phyloP scores from a whole-genome alignment of 2,797 vertebrate genomes.

The Alfaro cultratus region DNA sequence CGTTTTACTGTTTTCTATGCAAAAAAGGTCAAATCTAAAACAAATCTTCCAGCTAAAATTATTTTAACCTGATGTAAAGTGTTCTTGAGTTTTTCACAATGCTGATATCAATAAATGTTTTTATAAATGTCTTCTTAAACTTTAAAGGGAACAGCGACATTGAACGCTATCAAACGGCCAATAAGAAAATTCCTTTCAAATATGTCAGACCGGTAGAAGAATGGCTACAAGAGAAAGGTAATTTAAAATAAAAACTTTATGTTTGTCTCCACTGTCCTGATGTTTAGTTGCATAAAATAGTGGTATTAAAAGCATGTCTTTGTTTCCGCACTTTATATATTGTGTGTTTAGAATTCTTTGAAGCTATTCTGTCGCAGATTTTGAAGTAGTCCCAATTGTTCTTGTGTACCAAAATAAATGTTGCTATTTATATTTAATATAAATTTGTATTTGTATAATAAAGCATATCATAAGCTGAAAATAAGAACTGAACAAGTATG shows the following conservation, averaged over 20 bases:
- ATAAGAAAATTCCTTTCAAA: conserved; percentile 99
- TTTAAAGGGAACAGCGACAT: conserved; percentile 99
- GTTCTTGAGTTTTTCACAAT: conserved; percentile 26
- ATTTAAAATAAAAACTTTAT: conserved; percentile 73
- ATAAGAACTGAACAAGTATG: background rate
- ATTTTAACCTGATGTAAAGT: conserved; percentile 50
- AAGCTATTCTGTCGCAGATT: background rate
- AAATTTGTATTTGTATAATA: background rate
- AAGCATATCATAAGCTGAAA: background rate
- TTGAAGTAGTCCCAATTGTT: background rate
- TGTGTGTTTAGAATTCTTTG: background rate
- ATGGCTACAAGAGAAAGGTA: conserved; percentile 99
- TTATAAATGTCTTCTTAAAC: conserved; percentile 97
- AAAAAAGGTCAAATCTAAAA: conserved; percentile 11
- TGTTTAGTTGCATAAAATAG: conserved; percentile 1
- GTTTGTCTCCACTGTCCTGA: conserved; percentile 18
- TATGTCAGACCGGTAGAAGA: conserved; percentile 96
- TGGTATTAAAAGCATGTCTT: background rate
- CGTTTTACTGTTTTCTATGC: background rate
- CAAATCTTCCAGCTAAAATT: conserved; percentile 38
- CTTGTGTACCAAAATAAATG: background rate
- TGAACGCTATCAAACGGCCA: conserved; percentile 98
- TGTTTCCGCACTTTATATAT: background rate
- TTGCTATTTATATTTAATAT: background rate
- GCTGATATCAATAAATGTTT: conserved; percentile 87